Conservation (phyloP, 2,888 invertebrate species). For the Hydriomena furcata region DNA sequence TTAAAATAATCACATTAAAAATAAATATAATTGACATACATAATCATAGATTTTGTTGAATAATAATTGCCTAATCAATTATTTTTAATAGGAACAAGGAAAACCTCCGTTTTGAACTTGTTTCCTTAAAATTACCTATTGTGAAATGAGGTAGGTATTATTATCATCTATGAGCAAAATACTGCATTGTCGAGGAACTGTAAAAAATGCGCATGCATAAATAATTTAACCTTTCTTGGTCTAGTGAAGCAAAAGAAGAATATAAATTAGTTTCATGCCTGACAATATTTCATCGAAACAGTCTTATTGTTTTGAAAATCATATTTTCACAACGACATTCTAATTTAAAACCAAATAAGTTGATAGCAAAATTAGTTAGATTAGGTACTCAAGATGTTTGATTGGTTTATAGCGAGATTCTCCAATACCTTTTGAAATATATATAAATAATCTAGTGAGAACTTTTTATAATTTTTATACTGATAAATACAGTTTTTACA, state of each 20-base stretch:
- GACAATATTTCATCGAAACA: neutral
- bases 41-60: too few species aligned
- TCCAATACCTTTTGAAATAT: conserved; percentile 14
- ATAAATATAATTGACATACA: too few species aligned
- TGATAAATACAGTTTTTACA: too few species aligned
- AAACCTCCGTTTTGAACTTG: neutral
- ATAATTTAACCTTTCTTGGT: conserved; percentile 38
- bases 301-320: conserved; percentile 14
- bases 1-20: too few species aligned
- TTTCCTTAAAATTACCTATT: neutral
- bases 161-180: conserved; percentile 37
- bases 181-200: conserved; percentile 38
- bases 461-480: too few species aligned
- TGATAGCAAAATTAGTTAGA: neutral
- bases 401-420: conserved; percentile 17
- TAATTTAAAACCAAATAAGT: conserved; percentile 1
- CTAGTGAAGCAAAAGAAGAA: conserved; percentile 26
- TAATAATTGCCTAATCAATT: too few species aligned
- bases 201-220: conserved; percentile 43
- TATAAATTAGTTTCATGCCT: conserved; percentile 21
- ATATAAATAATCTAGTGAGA: neutral
- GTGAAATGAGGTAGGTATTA: conserved; percentile 43
- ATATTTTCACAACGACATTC: neutral
- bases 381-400: neutral
- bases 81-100: neutral